A percentile compares a stretch with the other conserved stretches of the same genome.
phyloP scores from a whole-genome alignment of 2,797 vertebrate species.

The Falco novaeseelandiae region DNA sequence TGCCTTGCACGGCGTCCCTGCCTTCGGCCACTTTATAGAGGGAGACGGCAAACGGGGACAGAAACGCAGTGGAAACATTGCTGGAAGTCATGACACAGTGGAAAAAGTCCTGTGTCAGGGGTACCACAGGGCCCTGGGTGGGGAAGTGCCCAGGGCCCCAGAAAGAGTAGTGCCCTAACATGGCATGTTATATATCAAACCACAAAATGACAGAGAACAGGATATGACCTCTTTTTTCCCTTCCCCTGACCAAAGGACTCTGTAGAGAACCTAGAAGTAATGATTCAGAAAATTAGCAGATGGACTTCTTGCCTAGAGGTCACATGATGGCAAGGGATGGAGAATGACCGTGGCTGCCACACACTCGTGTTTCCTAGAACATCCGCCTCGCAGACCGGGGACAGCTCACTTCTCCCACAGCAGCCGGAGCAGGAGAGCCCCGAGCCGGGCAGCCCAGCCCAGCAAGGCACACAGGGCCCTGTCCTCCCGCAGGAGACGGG shows the following conservation, averaged over 20 bases:
- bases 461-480: accelerated
- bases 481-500: no score
- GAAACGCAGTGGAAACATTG: neutral
- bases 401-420: neutral
- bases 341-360: accelerated
- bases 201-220: neutral
- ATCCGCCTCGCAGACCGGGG: neutral
- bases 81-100: neutral
- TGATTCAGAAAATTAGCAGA: neutral
- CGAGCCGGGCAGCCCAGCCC: neutral
- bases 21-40: neutral
- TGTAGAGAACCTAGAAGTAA: neutral
- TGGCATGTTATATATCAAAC: neutral
- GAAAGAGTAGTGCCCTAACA: neutral
- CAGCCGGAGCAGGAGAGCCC: neutral
- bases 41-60: accelerated
- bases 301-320: neutral
- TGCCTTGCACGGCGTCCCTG: neutral
- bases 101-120: neutral
- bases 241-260: neutral
- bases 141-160: accelerated
- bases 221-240: neutral
- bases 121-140: neutral
- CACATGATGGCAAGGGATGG: neutral
- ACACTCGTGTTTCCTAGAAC: neutral